Conservation (phyloP, 1,140 invertebrate genomes). For the Ptiloglossa arizonensis region DNA sequence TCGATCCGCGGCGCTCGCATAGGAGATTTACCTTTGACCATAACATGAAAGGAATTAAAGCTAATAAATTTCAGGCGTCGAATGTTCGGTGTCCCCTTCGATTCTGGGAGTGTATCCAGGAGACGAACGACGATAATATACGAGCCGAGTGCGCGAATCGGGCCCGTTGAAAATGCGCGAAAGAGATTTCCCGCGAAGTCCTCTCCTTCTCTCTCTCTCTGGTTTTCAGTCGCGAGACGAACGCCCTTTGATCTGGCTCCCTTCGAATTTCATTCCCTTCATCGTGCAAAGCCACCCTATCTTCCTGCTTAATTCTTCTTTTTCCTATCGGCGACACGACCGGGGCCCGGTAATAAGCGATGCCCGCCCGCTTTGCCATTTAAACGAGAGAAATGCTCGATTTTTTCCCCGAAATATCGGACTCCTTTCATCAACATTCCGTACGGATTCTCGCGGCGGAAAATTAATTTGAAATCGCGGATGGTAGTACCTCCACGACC, state of each 20-base stretch:
- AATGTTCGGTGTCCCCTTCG: constrained; percentile 28
- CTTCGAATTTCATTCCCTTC: constrained; percentile 55
- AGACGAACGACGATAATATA: constrained; percentile 56
- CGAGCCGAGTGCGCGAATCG: constrained; percentile 54
- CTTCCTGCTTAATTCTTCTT: constrained; percentile 56
- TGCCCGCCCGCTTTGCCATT: background rate
- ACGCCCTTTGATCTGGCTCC: constrained; percentile 56
- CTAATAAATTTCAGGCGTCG: constrained; percentile 59
- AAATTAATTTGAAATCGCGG: background rate
- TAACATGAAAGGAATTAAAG: constrained; percentile 62
- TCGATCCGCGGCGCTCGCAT: constrained; percentile 3
- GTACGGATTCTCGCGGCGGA: background rate
- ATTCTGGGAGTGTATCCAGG: constrained; percentile 42
- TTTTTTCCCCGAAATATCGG: too few relatives aligned
- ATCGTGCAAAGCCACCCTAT: constrained; percentile 29
- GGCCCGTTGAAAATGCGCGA: constrained; percentile 43
- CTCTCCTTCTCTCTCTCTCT: background rate
- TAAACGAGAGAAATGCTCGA: background rate
- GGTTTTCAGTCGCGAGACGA: constrained; percentile 18
- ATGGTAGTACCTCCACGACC: too few relatives aligned
- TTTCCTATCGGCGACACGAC: constrained; percentile 52
- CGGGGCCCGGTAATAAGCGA: constrained; percentile 34
- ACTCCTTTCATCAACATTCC: background rate
- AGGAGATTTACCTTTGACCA: constrained; percentile 58
- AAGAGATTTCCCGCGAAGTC: constrained; percentile 50